Evolutionary conservation across 2,797 vertebrate species (phyloP), one percentile per base, ranked within the genome.

Genomic region (Tadarida brasiliensis): DNA sequence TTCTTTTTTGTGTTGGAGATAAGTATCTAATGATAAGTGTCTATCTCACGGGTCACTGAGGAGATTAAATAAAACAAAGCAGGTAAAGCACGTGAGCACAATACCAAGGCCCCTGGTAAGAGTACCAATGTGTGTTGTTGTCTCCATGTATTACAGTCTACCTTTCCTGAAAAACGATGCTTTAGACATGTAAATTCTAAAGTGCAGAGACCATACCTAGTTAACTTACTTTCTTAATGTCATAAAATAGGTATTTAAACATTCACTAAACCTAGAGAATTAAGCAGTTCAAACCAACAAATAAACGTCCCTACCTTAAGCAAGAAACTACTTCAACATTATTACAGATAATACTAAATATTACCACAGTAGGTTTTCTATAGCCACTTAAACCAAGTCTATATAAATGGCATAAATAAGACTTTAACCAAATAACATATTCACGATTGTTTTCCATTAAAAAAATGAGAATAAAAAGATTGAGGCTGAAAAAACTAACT

Each of bases 381-480:
- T 5, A 96, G 35, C 39, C 94, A 24, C 47, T 94, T 67, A 88
- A 92, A 93, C 73, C 49, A 92, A 85, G 17, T 81, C 39, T 49
- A 73, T 9, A 77, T 33, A 92, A 71, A 65, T n/a, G 30, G 24
- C 26, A 86, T 33, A 71, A 56, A 33, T 54, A 90, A 20, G 14
- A 67, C 24, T 94, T n/a, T 74, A 90, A 87, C 39, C 30, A 88
- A 94, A 87, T 70, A 39, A 86, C 39, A 87, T 26, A 33, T 30
- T 78, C 61, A 90, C 85, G 81, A 82, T 0, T 49, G 10, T 68
- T 96, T 92, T 73, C 61, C 22, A 73, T 80, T 78, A 59, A 80
- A 96, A 96, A 97, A 83, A 5, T 57, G 22, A 88, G 14, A 95
- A 49, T 73, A 90, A 94, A 95, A 80, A 87, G 54, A 77, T 0